Evolutionary conservation across 2,888 invertebrate species (phyloP), one percentile per base, ranked within the genome.

Genomic region (Anaspis maculata): DNA sequence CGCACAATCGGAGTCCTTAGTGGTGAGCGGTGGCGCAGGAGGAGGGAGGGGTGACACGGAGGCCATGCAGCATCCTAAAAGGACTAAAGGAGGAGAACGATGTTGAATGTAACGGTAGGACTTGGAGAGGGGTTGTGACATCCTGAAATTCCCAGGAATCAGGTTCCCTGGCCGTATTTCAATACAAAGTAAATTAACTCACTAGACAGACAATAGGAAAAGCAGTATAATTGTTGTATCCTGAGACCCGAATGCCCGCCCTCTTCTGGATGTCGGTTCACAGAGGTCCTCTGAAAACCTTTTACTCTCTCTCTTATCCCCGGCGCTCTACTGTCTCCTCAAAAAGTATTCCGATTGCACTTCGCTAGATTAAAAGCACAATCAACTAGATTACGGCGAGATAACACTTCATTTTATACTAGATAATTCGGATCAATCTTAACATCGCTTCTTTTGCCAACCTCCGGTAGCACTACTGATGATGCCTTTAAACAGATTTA

Each of bases 181-280:
- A 51, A 48, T 51, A 48, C 45, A 49, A 50, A 52, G 46, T 48
- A 50, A 52, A 52, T 52, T 50, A 50, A 50, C 50, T 49, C 44
- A 39, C 39, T 41, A 46, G 48, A 48, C 44, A 48, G 47, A 44
- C 44, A 48, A 48, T 42, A 44, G 41, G 37, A 42, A 36, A 37
- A 41, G 42, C 43, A 39, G 39, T 43, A 43, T 49, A 49, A 47
- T 47, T 49, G 47, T 45, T 45, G 45, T 44, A 39, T 49, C 40
- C 43, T 41, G 44, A 37, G 39, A 42, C 37, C 31, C 25, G 37
- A 40, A 42, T 35, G 33, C 37, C 37, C 27, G 13, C 24, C 35
- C 39, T 29, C 15, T n/a, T n/a, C n/a, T n/a, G n/a, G n/a, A n/a
- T 22, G 24, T 15, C 34, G 28, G 27, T 25, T 34, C 15, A 15